Base-by-base conservation (phyloP, 2,888 invertebrate genomes). In the Agonopterix arenella region DNA sequence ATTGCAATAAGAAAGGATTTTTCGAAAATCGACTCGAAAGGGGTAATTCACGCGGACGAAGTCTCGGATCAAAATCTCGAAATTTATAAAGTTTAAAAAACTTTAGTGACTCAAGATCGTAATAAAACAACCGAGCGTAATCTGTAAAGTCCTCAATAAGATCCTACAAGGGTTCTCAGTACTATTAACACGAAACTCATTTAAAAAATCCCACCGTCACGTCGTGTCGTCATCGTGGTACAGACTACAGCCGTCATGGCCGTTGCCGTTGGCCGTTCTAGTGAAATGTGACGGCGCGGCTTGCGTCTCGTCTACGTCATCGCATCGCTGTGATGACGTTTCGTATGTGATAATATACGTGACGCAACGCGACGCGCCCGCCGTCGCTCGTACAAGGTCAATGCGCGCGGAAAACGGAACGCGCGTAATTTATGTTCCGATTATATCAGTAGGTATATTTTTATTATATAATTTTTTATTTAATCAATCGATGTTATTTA, bases 341-440 rank as follows among this genome's bases (percentile, higher is more conserved):
- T 11, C 36, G 46, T 48, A 16, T 38, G 37, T 40, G 40, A 40
- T n/a, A 28, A n/a, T 40, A 36, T 38, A 37, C 36, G 51, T 62
- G 60, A 64, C 67, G 67, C 56, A 49, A 47, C 50, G 49, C 56
- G 49, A 41, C 53, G 49, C 50, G 49, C 45, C 52, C 53, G 53
- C 59, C 11, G 11, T n/a, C n/a, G n/a, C n/a, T n/a, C n/a, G 11
- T 45, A 46, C 52, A 80, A 81, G 80, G 80, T 74, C 77, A 62
- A 36, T 45, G 57, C 54, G 54, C 57, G 53, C 62, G 66, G 65
- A 64, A 69, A 68, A 55, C 59, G 61, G 66, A 62, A 64, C 66
- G 66, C 65, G 55, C 55, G 41, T 59, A 58, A 66, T 70, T 68
- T 66, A 69, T 66, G 68, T 59, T 65, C 58, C 53, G 68, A 78